phyloP scores from a whole-genome alignment of 2,888 invertebrate species.

The Standfussiana lucernea region DNA sequence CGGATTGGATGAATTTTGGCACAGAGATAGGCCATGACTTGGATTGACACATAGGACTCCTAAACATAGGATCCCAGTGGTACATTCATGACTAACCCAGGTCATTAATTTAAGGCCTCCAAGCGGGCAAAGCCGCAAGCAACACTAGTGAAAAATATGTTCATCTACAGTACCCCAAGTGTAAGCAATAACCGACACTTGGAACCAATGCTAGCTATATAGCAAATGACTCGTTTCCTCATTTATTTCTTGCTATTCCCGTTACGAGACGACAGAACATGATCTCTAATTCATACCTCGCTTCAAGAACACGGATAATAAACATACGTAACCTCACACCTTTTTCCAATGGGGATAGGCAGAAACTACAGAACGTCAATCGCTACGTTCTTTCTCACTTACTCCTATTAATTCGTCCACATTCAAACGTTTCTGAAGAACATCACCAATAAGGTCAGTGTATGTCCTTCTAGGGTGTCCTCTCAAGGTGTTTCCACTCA shows the following conservation, averaged over 20 bases:
- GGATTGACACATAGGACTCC: background rate
- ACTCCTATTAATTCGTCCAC: background rate
- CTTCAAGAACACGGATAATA: conserved; percentile 21
- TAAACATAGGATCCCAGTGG: background rate
- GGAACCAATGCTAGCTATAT: conserved; percentile 27
- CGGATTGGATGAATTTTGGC: background rate
- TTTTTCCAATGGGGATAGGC: background rate
- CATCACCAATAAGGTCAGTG: background rate
- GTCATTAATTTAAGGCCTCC: background rate
- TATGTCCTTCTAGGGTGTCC: background rate
- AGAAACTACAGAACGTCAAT: background rate
- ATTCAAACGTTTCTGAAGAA: background rate
- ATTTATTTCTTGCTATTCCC: conserved; percentile 62
- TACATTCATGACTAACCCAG: background rate
- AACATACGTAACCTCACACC: background rate
- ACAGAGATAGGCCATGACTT: background rate
- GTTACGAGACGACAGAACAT: conserved; percentile 47
- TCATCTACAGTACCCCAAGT: background rate
- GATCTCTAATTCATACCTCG: conserved; percentile 29
- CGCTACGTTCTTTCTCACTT: background rate
- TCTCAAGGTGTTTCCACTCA: background rate
- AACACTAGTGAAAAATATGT: background rate
- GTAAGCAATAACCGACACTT: conserved; percentile 31
- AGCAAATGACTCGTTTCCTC: conserved; percentile 60
- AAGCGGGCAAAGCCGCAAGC: background rate